Evolutionary conservation across 92 coral and sea anemone species (phyloP).

Genomic region (Scolanthus callimorphus): DNA sequence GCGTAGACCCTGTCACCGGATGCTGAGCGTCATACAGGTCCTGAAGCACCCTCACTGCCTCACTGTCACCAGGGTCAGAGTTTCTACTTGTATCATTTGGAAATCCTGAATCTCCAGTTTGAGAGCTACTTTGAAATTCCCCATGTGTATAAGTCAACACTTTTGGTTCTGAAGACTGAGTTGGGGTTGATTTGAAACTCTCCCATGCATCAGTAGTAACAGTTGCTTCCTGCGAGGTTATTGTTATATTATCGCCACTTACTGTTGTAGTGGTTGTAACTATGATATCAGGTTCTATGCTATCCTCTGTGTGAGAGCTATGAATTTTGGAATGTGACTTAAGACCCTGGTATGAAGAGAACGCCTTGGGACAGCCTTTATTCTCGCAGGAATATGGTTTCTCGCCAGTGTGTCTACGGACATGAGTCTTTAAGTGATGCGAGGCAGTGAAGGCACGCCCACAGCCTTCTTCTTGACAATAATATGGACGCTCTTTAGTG

Average conservation of each 20-base stretch:
- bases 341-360: slow-evolving; percentile 7
- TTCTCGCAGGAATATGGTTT: slow-evolving; percentile 20
- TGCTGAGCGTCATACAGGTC: too few relatives aligned
- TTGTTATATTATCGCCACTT: too few relatives aligned
- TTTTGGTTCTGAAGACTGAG: background rate
- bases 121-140: too few relatives aligned
- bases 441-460: slow-evolving; percentile 21
- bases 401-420: slow-evolving; percentile 30
- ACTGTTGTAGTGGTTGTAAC: background rate
- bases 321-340: slow-evolving; percentile 24
- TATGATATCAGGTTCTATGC: background rate
- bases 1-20: background rate
- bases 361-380: slow-evolving; percentile 25
- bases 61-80: too few relatives aligned
- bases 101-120: too few relatives aligned
- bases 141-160: background rate
- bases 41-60: too few relatives aligned
- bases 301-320: background rate
- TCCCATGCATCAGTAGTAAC: background rate
- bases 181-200: background rate
- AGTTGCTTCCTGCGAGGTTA: too few relatives aligned
- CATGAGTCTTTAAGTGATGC: slow-evolving; percentile 31
- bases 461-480: slow-evolving; percentile 26
- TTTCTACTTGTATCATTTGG: too few relatives aligned
- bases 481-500: slow-evolving; percentile 30